Evolutionary conservation across 2,797 vertebrate genomes (phyloP).

Genomic region (Helicolenus hilgendorfi): DNA sequence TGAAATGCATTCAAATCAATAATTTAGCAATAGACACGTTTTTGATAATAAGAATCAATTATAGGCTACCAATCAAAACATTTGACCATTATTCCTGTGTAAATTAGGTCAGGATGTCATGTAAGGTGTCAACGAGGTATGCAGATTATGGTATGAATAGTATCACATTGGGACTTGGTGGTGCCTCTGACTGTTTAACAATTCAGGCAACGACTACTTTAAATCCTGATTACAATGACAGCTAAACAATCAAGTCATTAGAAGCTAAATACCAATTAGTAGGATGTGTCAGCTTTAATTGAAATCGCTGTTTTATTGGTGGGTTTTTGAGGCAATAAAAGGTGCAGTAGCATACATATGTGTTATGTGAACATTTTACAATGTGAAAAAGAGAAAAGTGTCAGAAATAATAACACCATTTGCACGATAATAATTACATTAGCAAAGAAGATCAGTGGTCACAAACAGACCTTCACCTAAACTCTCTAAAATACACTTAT

Average conservation of each 20-base stretch:
- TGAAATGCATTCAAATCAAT: background rate
- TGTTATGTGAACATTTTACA: background rate
- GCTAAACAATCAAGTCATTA: background rate
- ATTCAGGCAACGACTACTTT: background rate
- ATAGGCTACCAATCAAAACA: background rate
- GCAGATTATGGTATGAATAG: too few relatives aligned
- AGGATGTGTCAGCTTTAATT: constrained; percentile 9
- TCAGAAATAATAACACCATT: background rate
- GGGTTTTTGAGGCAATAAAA: background rate
- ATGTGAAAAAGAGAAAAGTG: background rate
- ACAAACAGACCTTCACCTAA: background rate
- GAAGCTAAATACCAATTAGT: background rate
- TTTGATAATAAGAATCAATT: background rate
- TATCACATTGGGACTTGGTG: background rate
- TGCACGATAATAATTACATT: background rate
- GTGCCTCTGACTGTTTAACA: background rate
- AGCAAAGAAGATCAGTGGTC: background rate
- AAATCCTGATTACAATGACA: background rate
- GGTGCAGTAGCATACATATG: background rate
- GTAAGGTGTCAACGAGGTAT: background rate
- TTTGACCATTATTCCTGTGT: background rate
- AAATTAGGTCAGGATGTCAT: background rate
- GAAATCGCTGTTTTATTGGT: background rate
- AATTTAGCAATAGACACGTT: background rate
- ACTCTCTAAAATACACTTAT: background rate